A percentile compares a stretch with the other conserved stretches of the same genome.
These are phyloP conservation scores for Psilanteris sp. DNA, from an alignment of 1,140 invertebrate species.

Conservation along the genomic window DNA sequence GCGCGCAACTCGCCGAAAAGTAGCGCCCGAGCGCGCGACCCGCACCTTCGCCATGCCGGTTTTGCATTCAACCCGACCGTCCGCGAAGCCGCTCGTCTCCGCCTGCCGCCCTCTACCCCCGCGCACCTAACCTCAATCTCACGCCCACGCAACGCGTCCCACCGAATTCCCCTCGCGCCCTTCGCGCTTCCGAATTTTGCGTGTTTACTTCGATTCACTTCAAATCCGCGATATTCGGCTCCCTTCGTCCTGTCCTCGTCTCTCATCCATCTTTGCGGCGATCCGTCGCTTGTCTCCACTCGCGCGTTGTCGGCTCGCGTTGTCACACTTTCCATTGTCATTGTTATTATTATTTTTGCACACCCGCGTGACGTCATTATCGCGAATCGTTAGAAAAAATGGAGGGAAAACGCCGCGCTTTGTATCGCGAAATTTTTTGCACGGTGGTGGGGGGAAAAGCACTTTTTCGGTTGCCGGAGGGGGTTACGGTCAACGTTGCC, in stretches of 20 bases:
- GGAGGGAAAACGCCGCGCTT: slow-evolving; percentile 10
- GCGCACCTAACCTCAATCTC: slow-evolving; percentile 15
- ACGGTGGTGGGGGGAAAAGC: neutral
- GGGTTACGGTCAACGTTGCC: too few species aligned
- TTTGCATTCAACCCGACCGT: slow-evolving; percentile 17
- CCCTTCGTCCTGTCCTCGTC: too few species aligned
- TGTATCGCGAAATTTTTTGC: neutral
- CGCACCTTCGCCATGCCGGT: slow-evolving; percentile 62
- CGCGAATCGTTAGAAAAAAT: neutral
- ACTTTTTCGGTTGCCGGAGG: too few species aligned
- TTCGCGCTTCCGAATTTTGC: too few species aligned
- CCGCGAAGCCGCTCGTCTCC: slow-evolving; percentile 1
- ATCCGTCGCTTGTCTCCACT: too few species aligned
- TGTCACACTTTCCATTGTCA: too few species aligned
- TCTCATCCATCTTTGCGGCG: too few species aligned
- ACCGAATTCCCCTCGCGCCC: too few species aligned
- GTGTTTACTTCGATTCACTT: too few species aligned
- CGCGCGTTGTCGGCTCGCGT: too few species aligned
- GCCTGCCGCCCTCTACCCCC: neutral
- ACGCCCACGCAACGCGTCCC: slow-evolving; percentile 21
- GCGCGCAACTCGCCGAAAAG: slow-evolving; percentile 40
- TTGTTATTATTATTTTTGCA: slow-evolving; percentile 1
- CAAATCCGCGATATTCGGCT: too few species aligned
- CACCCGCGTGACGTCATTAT: slow-evolving; percentile 8
- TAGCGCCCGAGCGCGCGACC: slow-evolving; percentile 31